phyloP scores from a whole-genome alignment of 2,797 vertebrate genomes.

The Avahi laniger region DNA sequence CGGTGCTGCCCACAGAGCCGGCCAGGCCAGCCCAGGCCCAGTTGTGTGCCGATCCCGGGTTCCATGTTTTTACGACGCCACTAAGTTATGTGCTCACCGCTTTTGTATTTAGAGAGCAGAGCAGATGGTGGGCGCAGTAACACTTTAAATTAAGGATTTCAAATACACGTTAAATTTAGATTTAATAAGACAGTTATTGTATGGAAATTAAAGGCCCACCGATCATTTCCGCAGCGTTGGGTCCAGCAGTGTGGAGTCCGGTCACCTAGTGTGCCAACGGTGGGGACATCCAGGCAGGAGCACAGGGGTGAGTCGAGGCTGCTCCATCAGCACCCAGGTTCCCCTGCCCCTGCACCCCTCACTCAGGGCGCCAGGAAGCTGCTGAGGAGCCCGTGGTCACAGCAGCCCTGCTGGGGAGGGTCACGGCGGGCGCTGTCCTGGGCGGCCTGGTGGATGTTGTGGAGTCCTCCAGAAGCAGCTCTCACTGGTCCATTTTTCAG shows the following conservation, averaged over 20 bases:
- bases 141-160: conserved; percentile 81
- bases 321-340: neutral
- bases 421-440: accelerated
- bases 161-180: conserved; percentile 82
- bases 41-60: conserved; percentile 69
- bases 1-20: conserved; percentile 1
- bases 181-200: conserved; percentile 82
- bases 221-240: conserved; percentile 65
- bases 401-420: neutral
- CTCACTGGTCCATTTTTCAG: neutral
- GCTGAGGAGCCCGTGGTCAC: neutral
- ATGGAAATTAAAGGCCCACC: conserved; percentile 77
- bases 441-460: accelerated
- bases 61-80: conserved; percentile 73
- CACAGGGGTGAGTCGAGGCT: accelerated
- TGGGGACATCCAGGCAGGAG: accelerated
- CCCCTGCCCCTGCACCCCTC: neutral
- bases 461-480: neutral
- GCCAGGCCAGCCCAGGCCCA: neutral
- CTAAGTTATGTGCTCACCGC: conserved; percentile 75
- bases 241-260: neutral
- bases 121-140: conserved; percentile 79
- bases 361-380: neutral
- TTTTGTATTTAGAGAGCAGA: conserved; percentile 75
- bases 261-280: accelerated